Evolutionary conservation across 2,888 invertebrate genomes (phyloP).

Genomic region (Cremastobaeus sp.): DNA sequence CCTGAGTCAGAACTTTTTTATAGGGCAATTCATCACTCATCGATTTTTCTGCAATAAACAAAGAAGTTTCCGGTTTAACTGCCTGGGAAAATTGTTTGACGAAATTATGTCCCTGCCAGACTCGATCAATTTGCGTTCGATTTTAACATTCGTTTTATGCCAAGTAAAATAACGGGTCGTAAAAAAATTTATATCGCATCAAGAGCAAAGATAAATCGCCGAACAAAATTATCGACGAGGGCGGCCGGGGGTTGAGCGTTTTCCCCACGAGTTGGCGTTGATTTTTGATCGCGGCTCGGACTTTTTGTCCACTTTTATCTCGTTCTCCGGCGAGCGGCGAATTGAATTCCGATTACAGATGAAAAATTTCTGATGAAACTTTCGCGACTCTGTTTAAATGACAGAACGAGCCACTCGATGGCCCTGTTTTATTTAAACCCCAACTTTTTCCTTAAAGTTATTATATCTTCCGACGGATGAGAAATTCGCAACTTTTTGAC

Average conservation of each 20-base stretch:
- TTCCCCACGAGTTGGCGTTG: conserved; percentile 2
- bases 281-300: not conserved
- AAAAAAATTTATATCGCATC: conserved; percentile 10
- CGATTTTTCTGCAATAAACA: conserved; percentile 52
- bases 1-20: conserved; percentile 44
- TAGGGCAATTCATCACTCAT: conserved; percentile 43
- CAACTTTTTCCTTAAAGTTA: conserved; percentile 26
- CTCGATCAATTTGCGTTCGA: conserved; percentile 23
- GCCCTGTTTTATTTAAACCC: conserved; percentile 10
- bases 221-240: conserved; percentile 14
- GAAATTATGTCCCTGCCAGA: conserved; percentile 12
- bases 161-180: conserved; percentile 18
- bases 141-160: conserved; percentile 24
- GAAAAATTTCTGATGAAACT: conserved; percentile 15
- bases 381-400: conserved; percentile 7
- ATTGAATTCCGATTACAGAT: conserved; percentile 19
- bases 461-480: conserved; percentile 12
- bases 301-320: conserved; percentile 4
- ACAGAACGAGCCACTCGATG: not conserved
- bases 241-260: not conserved
- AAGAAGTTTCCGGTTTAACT: conserved; percentile 26
- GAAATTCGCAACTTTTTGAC: conserved; percentile 45
- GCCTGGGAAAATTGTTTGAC: conserved; percentile 26
- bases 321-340: not conserved
- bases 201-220: conserved; percentile 16